Evolutionary conservation across 2,113 vertebrate species (phyloP).

Genomic region (Alexandromys fortis): DNA sequence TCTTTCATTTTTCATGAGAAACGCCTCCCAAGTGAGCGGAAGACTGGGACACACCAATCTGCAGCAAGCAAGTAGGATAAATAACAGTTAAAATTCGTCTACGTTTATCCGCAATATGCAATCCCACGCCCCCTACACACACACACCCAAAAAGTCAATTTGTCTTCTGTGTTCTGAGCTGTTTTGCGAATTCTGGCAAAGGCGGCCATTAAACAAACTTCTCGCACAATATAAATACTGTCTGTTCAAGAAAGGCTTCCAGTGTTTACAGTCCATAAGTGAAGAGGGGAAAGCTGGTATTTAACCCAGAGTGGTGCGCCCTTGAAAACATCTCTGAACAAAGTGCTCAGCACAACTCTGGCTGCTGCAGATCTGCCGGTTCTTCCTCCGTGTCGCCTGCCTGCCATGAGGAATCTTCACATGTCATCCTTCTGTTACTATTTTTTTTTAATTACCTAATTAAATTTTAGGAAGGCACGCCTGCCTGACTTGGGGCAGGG

Average conservation of each 20-base stretch:
- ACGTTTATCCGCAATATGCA: slow-evolving; percentile 68
- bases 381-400: slow-evolving; percentile 60
- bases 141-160: slow-evolving; percentile 71
- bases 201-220: slow-evolving; percentile 81
- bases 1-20: slow-evolving; percentile 62
- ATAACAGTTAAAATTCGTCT: slow-evolving; percentile 68
- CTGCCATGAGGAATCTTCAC: neutral
- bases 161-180: slow-evolving; percentile 80
- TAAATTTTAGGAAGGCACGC: slow-evolving; percentile 15
- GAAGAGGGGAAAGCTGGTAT: slow-evolving; percentile 71
- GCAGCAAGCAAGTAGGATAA: slow-evolving; percentile 42
- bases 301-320: slow-evolving; percentile 81
- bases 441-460: neutral
- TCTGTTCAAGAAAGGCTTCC: slow-evolving; percentile 84
- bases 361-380: slow-evolving; percentile 79
- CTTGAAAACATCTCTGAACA: slow-evolving; percentile 82
- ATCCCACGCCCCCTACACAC: slow-evolving; percentile 40
- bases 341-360: slow-evolving; percentile 83
- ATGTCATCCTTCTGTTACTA: neutral
- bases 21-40: neutral
- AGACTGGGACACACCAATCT: neutral
- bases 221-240: slow-evolving; percentile 81
- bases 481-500: neutral
- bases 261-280: slow-evolving; percentile 83
- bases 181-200: slow-evolving; percentile 83